Evolutionary conservation across 2,888 invertebrate genomes (phyloP), one percentile per base, ranked within the genome.

Genomic region (Dione juno): DNA sequence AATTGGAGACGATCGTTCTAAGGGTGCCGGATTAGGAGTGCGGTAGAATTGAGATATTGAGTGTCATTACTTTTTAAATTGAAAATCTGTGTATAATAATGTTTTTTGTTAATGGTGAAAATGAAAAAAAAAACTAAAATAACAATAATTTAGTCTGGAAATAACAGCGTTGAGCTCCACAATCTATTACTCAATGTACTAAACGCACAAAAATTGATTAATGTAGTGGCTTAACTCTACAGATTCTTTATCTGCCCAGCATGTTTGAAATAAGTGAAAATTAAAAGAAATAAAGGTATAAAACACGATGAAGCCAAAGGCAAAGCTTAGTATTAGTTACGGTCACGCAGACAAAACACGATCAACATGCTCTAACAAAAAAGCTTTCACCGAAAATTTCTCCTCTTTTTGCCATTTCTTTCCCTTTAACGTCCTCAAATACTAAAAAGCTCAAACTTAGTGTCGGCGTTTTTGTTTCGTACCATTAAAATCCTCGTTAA

Each of bases 1-100:
- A 88, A 89, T 89, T 84, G 77, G 80, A 85, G 84, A 88, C 88
- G 88, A 88, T 87, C 86, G 82, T 67, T 70, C 41, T 59, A 70
- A 66, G 71, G 68, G 61, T 58, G 41, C 58, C 28, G 59, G 21
- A 37, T 16, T 28, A 58, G 40, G 43, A 53, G 45, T 72, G 74
- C 70, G 74, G 70, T 68, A 67, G 63, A 68, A 73, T 66, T 45
- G 65, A 58, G 21, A 59, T 72, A 74, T 72, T 59, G 69, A 70
- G 72, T 72, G 66, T 66, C 74, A 72, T 74, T 74, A 74, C 65
- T 43, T 71, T 57, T 70, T 54, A 37, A 37, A 54, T 66, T 45
- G 43, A 59, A 70, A 57, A 53, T 1, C 61, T 54, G 28, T 45
- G 52, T 59, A 13, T 54, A 64, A 48, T 58, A 14, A 13, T 16